Base-by-base conservation (phyloP, 2,888 invertebrate genomes). In the Rhabditophanes sp. region DNA sequence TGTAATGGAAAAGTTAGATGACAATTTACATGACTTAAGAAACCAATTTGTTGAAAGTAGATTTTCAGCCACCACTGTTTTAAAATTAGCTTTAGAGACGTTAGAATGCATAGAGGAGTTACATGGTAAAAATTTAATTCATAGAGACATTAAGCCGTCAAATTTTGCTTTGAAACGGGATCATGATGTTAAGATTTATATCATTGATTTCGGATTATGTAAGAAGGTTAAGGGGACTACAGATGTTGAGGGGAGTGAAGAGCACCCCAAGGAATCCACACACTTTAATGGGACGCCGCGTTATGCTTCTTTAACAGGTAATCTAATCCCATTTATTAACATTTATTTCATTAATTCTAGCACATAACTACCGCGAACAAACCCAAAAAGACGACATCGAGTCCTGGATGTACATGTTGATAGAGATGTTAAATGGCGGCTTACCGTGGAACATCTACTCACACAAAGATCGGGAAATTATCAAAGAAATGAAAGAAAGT, bases 151-250 rank as follows among this genome's bases (percentile, higher is more conserved):
- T 35, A 23, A 55, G 53, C 47, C 59, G 2, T 55, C 59, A 3
- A 59, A 47, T 30, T 47, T 47, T 18, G 25, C 33, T n/a, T 21
- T 41, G 23, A 30, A 19, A 4, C 29, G 38, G 17, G 39, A 37
- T 14, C 12, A 33, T 1, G 46, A 46, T 8, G 34, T 44, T 19
- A 44, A 47, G 16, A 33, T 60, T 5, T 42, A 39, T 19, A 38
- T 60, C 5, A 45, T 60, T n/a, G 60, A 60, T 35, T 60, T 57
- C 23, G 60, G 60, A n/a, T 40, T 60, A 16, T 56, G 55, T 28
- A 27, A 53, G 33, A 42, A 44, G 4, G n/a, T n/a, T n/a, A 56
- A 46, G 38, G 44, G 44, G 20, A 44, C 46, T 9, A 44, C 49
- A 19, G 42, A 34, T 23, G 58, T 55, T 9, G 50, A 50, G n/a